Percentiles rank a stretch among this genome's conserved stretches.
phyloP scores from a whole-genome alignment of 2,113 vertebrate genomes.

The Fregetta grallaria region DNA sequence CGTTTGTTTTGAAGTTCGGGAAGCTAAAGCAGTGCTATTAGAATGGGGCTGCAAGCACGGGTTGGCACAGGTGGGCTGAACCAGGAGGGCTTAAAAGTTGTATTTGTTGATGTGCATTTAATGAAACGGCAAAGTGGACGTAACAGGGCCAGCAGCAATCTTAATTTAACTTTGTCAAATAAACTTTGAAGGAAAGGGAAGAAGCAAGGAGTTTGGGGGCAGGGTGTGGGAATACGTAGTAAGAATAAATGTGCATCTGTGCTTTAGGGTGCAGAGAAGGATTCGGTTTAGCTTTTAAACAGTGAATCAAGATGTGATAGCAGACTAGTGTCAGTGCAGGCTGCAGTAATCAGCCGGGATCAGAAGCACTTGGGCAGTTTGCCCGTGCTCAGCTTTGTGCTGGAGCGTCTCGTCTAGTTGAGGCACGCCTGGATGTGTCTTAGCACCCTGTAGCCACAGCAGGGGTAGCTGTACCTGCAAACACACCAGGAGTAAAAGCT shows the following conservation, averaged over 20 bases:
- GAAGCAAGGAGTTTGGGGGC: background rate
- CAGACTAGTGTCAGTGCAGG: background rate
- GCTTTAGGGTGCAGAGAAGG: background rate
- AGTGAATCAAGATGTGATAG: background rate
- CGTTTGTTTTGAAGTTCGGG: background rate
- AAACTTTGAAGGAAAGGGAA: background rate
- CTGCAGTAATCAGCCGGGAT: background rate
- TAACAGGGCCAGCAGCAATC: background rate
- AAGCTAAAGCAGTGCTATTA: background rate
- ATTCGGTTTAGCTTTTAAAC: background rate
- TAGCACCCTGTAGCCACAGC: background rate
- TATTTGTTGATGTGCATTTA: background rate
- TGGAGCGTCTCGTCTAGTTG: background rate
- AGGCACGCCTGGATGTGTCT: background rate
- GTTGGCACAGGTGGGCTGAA: background rate
- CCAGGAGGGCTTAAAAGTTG: background rate
- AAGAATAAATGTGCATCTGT: background rate
- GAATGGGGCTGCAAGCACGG: background rate
- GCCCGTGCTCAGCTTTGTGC: background rate
- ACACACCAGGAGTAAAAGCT: background rate
- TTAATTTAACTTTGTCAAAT: background rate
- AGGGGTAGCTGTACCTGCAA: background rate
- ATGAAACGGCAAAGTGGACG: background rate
- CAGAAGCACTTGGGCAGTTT: background rate
- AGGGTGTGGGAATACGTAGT: rapidly evolving